Evolutionary conservation across 1,140 invertebrate genomes (phyloP).

Genomic region (Lerema accius): DNA sequence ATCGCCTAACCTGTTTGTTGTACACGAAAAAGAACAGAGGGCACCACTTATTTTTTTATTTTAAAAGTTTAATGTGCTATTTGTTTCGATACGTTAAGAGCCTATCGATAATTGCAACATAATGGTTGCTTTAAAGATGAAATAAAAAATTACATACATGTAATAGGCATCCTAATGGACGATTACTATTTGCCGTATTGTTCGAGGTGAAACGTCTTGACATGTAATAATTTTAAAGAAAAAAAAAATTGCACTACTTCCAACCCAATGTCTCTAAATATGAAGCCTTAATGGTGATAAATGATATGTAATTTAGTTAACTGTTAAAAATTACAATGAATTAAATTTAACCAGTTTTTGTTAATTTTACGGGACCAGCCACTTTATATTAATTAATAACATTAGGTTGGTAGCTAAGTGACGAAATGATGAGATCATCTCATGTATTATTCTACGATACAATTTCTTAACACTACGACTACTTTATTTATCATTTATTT

Average conservation of each 20-base stretch:
- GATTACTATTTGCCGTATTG: slow-evolving; percentile 56
- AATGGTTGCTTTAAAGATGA: not conserved
- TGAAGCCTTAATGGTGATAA: slow-evolving; percentile 49
- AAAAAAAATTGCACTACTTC: slow-evolving; percentile 46
- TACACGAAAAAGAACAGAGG: too few relatives aligned
- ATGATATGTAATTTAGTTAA: slow-evolving; percentile 53
- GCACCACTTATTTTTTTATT: too few relatives aligned
- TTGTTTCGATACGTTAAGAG: too few relatives aligned
- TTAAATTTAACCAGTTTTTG: slow-evolving; percentile 44
- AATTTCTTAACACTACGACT: slow-evolving; percentile 5
- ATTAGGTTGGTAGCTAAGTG: slow-evolving; percentile 4
- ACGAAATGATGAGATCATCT: slow-evolving; percentile 40
- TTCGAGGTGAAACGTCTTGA: slow-evolving; percentile 56
- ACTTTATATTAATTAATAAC: slow-evolving; percentile 29
- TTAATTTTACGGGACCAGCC: slow-evolving; percentile 34
- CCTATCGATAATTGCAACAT: too few relatives aligned
- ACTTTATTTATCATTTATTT: slow-evolving; percentile 30
- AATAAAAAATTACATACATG: slow-evolving; percentile 67
- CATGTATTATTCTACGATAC: slow-evolving; percentile 5
- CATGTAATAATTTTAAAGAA: slow-evolving; percentile 50
- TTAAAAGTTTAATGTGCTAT: too few relatives aligned
- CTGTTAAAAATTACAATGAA: slow-evolving; percentile 50
- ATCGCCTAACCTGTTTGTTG: too few relatives aligned
- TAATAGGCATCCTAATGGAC: slow-evolving; percentile 62
- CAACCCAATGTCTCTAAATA: too few relatives aligned